phyloP scores from a whole-genome alignment of 1,140 invertebrate species.

The Diachasmimorpha longicaudata region DNA sequence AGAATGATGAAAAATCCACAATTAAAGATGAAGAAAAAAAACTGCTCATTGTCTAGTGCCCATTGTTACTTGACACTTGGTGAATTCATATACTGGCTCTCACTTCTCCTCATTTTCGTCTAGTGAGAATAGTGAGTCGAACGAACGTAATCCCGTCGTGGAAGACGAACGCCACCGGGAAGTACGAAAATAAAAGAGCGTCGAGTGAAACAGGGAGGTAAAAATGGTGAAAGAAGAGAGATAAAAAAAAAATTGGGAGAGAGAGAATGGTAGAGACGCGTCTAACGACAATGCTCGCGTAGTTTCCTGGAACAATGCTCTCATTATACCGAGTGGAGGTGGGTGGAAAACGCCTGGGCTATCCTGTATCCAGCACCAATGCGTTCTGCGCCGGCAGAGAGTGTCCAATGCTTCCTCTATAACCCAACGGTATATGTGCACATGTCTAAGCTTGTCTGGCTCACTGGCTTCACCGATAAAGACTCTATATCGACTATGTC shows the following conservation, averaged over 20 bases:
- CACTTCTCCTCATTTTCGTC: not conserved
- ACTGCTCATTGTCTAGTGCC: not conserved
- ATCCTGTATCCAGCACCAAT: not conserved
- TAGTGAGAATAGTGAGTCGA: conserved; percentile 13
- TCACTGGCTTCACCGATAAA: conserved; percentile 5
- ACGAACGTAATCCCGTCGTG: conserved; percentile 18
- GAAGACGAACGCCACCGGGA: conserved; percentile 22
- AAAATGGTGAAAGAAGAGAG: not conserved
- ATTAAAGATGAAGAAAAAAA: not conserved
- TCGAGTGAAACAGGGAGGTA: not conserved
- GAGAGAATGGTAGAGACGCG: conserved; percentile 29
- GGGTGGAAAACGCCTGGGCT: conserved; percentile 24
- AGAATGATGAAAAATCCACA: not conserved
- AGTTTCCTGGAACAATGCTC: conserved; percentile 60
- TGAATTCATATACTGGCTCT: not conserved
- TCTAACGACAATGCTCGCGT: conserved; percentile 57
- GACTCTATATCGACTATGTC: not conserved
- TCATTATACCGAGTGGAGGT: conserved; percentile 54
- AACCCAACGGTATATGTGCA: not conserved
- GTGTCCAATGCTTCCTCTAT: too few species aligned
- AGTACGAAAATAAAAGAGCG: conserved; percentile 13
- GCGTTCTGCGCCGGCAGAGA: too few species aligned
- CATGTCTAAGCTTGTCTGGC: not conserved
- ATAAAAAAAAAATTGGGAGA: not conserved
- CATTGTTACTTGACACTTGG: too few species aligned